A percentile compares a stretch with the other conserved stretches of the same genome.
phyloP scores from a whole-genome alignment of 2,797 vertebrate species.

The Bovichtus variegatus region DNA sequence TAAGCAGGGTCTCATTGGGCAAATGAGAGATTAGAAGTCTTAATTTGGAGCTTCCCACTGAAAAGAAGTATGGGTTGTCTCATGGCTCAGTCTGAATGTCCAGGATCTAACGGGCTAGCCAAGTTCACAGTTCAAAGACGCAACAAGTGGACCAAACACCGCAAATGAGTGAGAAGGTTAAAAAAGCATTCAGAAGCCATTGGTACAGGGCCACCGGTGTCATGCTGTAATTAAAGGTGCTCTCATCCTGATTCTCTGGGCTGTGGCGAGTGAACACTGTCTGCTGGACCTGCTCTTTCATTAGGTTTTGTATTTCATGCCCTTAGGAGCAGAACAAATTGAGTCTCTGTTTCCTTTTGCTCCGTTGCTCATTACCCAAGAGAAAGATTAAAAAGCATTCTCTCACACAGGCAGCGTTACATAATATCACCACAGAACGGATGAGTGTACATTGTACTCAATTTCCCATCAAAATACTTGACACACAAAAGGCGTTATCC shows the following conservation, averaged over 20 bases:
- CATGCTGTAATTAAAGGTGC: slow-evolving; percentile 67
- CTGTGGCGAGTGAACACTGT: slow-evolving; percentile 57
- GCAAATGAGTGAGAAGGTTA: slow-evolving; percentile 54
- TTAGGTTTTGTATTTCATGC: slow-evolving; percentile 79
- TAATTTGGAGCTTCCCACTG: slow-evolving; percentile 28
- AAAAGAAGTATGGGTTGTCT: slow-evolving; percentile 34
- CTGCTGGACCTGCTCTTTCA: slow-evolving; percentile 71
- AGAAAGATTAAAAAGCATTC: slow-evolving; percentile 74
- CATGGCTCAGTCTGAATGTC: slow-evolving; percentile 24
- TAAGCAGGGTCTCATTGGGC: slow-evolving; percentile 41
- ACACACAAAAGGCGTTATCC: slow-evolving; percentile 44
- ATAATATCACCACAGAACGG: slow-evolving; percentile 56
- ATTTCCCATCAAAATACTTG: slow-evolving; percentile 56
- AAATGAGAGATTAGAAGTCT: slow-evolving; percentile 64
- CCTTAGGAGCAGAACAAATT: slow-evolving; percentile 79
- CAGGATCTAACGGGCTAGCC: slow-evolving; percentile 1
- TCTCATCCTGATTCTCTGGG: slow-evolving; percentile 54
- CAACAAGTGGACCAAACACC: slow-evolving; percentile 42
- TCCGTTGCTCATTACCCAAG: slow-evolving; percentile 71
- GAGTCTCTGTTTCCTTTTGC: slow-evolving; percentile 76
- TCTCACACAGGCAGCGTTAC: slow-evolving; percentile 57
- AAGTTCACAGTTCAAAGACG: slow-evolving; percentile 45
- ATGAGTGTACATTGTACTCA: slow-evolving; percentile 41
- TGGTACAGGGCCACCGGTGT: slow-evolving; percentile 40
- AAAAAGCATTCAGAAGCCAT: slow-evolving; percentile 40